Conservation (phyloP, 2,797 vertebrate species). For the Poecilia gillii region DNA sequence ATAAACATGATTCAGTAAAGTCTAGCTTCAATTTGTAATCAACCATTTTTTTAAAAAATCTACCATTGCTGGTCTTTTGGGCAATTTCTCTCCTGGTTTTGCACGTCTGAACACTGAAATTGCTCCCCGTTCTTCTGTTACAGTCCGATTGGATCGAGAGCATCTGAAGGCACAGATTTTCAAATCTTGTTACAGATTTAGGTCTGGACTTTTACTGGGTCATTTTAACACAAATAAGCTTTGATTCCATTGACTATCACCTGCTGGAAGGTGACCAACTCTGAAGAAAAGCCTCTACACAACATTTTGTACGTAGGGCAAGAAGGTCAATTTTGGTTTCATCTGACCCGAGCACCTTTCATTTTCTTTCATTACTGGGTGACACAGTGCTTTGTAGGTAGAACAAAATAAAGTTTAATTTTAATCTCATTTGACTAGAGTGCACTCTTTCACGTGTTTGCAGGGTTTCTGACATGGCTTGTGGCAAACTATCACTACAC, state of each 20-base stretch:
- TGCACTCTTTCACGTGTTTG: neutral
- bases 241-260: neutral
- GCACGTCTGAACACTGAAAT: neutral
- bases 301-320: neutral
- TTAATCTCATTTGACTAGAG: neutral
- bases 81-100: neutral
- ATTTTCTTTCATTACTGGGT: neutral
- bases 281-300: neutral
- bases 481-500: neutral
- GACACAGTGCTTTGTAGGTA: neutral
- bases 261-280: neutral
- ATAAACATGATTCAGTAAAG: neutral
- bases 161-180: neutral
- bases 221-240: neutral
- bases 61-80: neutral
- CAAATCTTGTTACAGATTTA: neutral
- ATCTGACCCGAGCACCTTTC: neutral
- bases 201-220: neutral
- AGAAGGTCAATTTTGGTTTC: neutral
- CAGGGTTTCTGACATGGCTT: neutral
- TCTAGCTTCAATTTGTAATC: neutral
- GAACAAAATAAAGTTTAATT: neutral
- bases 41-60: neutral
- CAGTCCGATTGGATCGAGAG: neutral
- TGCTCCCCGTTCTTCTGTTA: neutral